A percentile compares a stretch with the other conserved stretches of the same genome.
Evolutionary conservation across 1,140 invertebrate species (phyloP).

Genomic region (Cyphomyrmex costatus): DNA sequence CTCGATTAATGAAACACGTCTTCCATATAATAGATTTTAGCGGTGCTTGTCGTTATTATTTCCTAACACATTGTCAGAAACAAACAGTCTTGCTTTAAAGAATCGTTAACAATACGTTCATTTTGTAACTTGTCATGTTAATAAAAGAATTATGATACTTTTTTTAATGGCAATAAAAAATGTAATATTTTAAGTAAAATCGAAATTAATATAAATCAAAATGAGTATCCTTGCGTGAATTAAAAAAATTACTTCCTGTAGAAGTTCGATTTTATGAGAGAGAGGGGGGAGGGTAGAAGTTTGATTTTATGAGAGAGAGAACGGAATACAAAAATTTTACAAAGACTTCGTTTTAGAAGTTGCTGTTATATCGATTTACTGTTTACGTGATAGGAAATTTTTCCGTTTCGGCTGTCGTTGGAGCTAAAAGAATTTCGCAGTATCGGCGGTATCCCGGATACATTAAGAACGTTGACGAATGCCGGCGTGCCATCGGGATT

Average conservation of each 20-base stretch:
- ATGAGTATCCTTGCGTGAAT: neutral
- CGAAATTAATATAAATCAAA: neutral
- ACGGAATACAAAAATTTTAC: conserved; percentile 21
- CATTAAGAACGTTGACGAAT: conserved; percentile 38
- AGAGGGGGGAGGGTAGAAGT: neutral
- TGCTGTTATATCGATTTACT: conserved; percentile 28
- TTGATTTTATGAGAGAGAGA: too few relatives aligned
- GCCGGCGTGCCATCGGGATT: conserved; percentile 2
- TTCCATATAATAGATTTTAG: conserved; percentile 38
- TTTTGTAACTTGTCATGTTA: neutral
- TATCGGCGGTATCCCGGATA: neutral
- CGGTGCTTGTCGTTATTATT: conserved; percentile 28
- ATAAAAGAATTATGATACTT: neutral
- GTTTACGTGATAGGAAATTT: conserved; percentile 23
- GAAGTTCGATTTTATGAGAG: neutral
- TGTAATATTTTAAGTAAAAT: neutral
- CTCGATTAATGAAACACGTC: conserved; percentile 70
- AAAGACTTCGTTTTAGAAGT: conserved; percentile 5
- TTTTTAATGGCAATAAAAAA: neutral
- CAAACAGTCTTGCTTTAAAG: conserved; percentile 18
- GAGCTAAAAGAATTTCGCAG: conserved; percentile 1
- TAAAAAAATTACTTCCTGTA: neutral
- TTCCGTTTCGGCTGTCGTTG: neutral
- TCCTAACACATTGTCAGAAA: conserved; percentile 18
- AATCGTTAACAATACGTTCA: neutral